These are phyloP conservation scores for Megaceryle torquata DNA, from an alignment of 2,113 vertebrate species.

Conservation along the genomic window DNA sequence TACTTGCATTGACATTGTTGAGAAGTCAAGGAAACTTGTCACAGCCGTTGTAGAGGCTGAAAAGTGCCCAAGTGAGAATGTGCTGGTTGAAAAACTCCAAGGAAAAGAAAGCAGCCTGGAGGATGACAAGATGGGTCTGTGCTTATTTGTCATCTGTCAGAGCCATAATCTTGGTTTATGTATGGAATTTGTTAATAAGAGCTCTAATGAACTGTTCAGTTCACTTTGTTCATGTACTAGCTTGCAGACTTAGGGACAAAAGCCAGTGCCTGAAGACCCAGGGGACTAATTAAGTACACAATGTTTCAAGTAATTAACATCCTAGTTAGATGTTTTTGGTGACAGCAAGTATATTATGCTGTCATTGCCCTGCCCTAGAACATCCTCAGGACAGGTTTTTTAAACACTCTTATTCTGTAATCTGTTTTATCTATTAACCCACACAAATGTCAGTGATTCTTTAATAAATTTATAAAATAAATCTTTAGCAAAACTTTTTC, in stretches of 20 bases:
- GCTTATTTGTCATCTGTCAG: slow-evolving; percentile 42
- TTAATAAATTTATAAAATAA: not conserved
- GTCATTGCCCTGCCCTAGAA: slow-evolving; percentile 11
- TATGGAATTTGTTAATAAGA: slow-evolving; percentile 47
- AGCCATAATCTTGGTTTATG: not conserved
- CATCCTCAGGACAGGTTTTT: not conserved
- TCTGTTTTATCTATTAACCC: not conserved
- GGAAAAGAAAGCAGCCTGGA: not conserved
- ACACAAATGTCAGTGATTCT: not conserved
- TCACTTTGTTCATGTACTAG: not conserved
- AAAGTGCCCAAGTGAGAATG: not conserved
- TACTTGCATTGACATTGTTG: not conserved
- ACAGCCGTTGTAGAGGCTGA: not conserved
- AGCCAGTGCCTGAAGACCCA: slow-evolving; percentile 26
- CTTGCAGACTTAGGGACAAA: slow-evolving; percentile 29
- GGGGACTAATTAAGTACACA: slow-evolving; percentile 56
- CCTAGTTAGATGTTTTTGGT: slow-evolving; percentile 22
- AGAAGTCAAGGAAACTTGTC: not conserved
- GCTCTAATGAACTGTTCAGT: slow-evolving; percentile 16
- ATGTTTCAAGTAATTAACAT: slow-evolving; percentile 48
- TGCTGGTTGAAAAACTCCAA: not conserved
- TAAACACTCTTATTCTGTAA: not conserved
- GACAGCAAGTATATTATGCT: slow-evolving; percentile 34
- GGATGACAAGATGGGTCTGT: not conserved
- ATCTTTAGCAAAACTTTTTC: not conserved